These are phyloP conservation scores for Aphidius gifuensis DNA, from an alignment of 1,140 invertebrate genomes.

Conservation along the genomic window DNA sequence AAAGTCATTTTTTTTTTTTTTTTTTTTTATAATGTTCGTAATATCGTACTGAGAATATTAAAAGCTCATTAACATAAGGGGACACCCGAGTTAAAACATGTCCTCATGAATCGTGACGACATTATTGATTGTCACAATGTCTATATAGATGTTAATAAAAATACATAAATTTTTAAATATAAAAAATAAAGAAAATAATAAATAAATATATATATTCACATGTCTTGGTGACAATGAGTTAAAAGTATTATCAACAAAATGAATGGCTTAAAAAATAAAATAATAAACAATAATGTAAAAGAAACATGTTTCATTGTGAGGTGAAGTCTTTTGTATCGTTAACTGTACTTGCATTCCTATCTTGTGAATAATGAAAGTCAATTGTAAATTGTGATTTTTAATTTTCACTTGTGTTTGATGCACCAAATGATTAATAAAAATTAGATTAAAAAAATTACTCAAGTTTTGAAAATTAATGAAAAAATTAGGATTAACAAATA, in stretches of 20 bases:
- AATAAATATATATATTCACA: neutral
- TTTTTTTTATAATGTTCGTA: constrained; percentile 18
- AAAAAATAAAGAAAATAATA: constrained; percentile 32
- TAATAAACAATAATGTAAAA: too few relatives aligned
- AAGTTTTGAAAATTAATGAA: neutral
- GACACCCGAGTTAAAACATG: constrained; percentile 41
- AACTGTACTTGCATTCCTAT: constrained; percentile 52
- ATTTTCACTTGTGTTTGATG: neutral
- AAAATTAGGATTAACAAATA: constrained; percentile 3
- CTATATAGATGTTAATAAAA: constrained; percentile 22
- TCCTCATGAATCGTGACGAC: constrained; percentile 48
- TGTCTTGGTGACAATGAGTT: too few relatives aligned
- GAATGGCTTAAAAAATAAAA: too few relatives aligned
- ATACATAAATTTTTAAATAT: constrained; percentile 6
- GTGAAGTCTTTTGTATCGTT: constrained; percentile 39
- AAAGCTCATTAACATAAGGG: constrained; percentile 49
- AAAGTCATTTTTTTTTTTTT: neutral
- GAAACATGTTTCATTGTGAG: constrained; percentile 33
- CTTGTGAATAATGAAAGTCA: constrained; percentile 39
- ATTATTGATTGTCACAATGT: constrained; percentile 46
- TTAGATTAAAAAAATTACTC: neutral
- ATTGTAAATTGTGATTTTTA: neutral
- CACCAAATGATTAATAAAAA: neutral
- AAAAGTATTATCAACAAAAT: too few relatives aligned
- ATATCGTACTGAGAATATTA: constrained; percentile 45